A percentile compares a stretch with the other conserved stretches of the same genome.
Conservation (phyloP, 2,888 invertebrate species). For the Cosmorhoe ocellata region DNA sequence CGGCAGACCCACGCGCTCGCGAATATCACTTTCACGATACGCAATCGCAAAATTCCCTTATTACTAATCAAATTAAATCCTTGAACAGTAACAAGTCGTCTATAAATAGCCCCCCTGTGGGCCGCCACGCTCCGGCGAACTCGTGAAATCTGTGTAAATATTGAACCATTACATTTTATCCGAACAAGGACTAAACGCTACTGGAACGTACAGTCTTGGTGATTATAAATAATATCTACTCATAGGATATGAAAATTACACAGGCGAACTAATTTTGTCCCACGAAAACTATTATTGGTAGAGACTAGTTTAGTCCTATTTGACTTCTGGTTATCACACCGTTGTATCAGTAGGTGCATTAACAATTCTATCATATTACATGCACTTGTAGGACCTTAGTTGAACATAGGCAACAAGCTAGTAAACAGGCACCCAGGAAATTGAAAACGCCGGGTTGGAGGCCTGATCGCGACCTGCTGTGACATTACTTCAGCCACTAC, state of each 20-base stretch:
- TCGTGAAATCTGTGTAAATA: slow-evolving; percentile 55
- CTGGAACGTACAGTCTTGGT: slow-evolving; percentile 41
- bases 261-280: neutral
- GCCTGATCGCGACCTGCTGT: slow-evolving; percentile 26
- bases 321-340: too few species aligned
- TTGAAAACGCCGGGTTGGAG: slow-evolving; percentile 25
- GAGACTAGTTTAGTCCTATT: too few species aligned
- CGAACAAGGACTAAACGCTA: slow-evolving; percentile 50
- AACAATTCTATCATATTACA: too few species aligned
- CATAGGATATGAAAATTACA: slow-evolving; percentile 20
- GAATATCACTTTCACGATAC: slow-evolving; percentile 61
- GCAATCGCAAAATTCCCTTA: slow-evolving; percentile 47
- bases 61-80: slow-evolving; percentile 53
- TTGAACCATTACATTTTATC: slow-evolving; percentile 48
- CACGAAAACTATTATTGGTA: too few species aligned
- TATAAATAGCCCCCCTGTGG: slow-evolving; percentile 57
- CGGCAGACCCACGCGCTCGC: slow-evolving; percentile 73
- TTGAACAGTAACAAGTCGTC: slow-evolving; percentile 44
- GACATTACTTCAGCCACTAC: slow-evolving; percentile 29
- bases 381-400: neutral
- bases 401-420: slow-evolving; percentile 2
- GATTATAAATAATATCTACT: slow-evolving; percentile 45
- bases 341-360: too few species aligned
- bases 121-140: slow-evolving; percentile 37
- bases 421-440: slow-evolving; percentile 24